Evolutionary conservation across 2,797 vertebrate genomes (phyloP).

Genomic region (Propithecus perrieri): DNA sequence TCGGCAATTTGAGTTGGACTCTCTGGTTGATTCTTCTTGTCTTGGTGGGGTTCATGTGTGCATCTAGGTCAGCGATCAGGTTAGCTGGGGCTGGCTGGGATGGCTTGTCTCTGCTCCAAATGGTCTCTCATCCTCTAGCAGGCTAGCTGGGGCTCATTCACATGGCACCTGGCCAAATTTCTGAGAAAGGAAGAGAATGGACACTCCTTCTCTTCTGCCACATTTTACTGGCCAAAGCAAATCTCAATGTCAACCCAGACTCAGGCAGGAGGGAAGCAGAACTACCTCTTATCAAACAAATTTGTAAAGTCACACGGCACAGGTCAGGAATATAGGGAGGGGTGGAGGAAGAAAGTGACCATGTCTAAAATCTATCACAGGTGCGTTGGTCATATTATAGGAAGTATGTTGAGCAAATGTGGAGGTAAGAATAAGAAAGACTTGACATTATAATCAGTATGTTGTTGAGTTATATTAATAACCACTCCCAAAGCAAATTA

Average conservation of each 20-base stretch:
- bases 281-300: neutral
- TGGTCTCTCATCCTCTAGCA: neutral
- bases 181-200: neutral
- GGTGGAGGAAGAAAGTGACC: neutral
- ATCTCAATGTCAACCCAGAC: neutral
- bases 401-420: neutral
- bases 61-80: neutral
- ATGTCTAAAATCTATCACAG: neutral
- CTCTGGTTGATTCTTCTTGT: neutral
- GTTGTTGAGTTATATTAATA: neutral
- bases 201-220: neutral
- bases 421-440: neutral
- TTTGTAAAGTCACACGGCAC: neutral
- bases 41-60: fast-evolving
- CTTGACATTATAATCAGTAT: neutral
- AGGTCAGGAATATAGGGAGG: neutral
- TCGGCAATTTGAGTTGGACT: neutral
- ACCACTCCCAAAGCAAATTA: neutral
- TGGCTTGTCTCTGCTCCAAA: neutral
- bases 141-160: neutral
- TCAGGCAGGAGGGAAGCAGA: neutral
- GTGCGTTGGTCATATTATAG: fast-evolving
- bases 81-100: neutral
- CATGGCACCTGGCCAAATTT: neutral
- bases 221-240: neutral